Base-by-base conservation (phyloP, 2,113 vertebrate species). In the Alectura lathami region DNA sequence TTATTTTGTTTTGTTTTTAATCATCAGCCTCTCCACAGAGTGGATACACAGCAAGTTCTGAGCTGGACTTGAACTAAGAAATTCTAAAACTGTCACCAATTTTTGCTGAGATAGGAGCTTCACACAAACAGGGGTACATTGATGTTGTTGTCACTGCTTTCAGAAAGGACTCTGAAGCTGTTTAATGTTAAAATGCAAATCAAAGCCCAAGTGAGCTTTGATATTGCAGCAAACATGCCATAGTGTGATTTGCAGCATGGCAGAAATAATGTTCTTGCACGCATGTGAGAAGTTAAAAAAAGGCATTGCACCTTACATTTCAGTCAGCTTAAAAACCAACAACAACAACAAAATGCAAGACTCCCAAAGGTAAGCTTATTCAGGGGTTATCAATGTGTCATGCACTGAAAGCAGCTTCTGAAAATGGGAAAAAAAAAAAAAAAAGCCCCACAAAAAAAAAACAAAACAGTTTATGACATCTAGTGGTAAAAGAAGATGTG, bases 111-210 rank as follows among this genome's bases (percentile, higher is more conserved):
- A 70, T 38, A 51, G 27, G 36, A 51, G 14, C 34, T 70, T 50
- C 34, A 51, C 38, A 16, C 77, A 73, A 17, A 64, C 38, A 48
- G 8, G 22, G 53, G 42, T 2, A 16, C 9, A 5, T 27, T 16
- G 30, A n/a, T 27, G 23, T 34, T 27, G 23, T 34, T 60, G 23
- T 22, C 48, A 27, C 4, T 1, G 0, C 70, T 73, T 26, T n/a
- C 63, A 66, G 40, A 59, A 77, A 38, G 70, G 70, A 34, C 1
- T 8, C 22, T 11, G 48, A 81, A 57, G 78, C 45, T 42, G 48
- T 57, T 76, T 62, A n/a, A 68, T 82, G 74, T 89, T 72, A 76
- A 76, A 89, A 89, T 48, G 76, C 67, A 91, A 91, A 95, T 69
- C 36, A 36, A 76, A 91, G 48, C 59, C 82, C 88, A 73, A 83